Conservation (phyloP, 2,888 invertebrate genomes). For the Candidula unifasciata region DNA sequence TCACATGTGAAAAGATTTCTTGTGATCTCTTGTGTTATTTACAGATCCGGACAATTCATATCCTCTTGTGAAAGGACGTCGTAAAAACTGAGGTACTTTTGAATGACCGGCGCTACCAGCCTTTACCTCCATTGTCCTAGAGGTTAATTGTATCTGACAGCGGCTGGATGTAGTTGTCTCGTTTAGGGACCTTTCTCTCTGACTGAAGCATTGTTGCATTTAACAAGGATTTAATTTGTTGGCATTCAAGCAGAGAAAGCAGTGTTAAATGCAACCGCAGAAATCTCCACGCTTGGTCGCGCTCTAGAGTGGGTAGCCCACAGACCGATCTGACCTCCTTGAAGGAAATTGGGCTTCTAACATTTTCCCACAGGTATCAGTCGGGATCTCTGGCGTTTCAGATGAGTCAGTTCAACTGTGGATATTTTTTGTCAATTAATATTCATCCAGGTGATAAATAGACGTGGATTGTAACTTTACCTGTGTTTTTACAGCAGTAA, state of each 20-base stretch:
- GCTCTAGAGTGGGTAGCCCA: slow-evolving; percentile 6
- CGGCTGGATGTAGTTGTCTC: background rate
- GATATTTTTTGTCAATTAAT: background rate
- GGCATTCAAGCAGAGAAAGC: background rate
- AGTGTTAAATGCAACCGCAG: background rate
- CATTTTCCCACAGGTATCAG: slow-evolving; percentile 17
- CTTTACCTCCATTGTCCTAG: background rate
- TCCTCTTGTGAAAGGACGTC: background rate
- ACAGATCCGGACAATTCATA: too few species aligned
- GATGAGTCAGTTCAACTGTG: background rate
- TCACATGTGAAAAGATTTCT: too few species aligned
- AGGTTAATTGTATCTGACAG: background rate
- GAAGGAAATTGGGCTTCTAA: background rate
- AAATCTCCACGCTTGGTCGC: background rate
- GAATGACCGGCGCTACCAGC: background rate
- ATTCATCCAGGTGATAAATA: background rate
- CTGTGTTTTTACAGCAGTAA: background rate
- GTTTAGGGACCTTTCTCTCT: background rate
- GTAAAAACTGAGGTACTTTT: background rate
- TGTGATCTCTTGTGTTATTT: too few species aligned
- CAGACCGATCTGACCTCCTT: background rate
- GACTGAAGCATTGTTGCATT: background rate
- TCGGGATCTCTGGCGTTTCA: background rate
- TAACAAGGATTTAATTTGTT: background rate
- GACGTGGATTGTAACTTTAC: background rate